These are phyloP conservation scores for Enteromius treurensis DNA, from an alignment of 2,797 vertebrate genomes.

Conservation along the genomic window DNA sequence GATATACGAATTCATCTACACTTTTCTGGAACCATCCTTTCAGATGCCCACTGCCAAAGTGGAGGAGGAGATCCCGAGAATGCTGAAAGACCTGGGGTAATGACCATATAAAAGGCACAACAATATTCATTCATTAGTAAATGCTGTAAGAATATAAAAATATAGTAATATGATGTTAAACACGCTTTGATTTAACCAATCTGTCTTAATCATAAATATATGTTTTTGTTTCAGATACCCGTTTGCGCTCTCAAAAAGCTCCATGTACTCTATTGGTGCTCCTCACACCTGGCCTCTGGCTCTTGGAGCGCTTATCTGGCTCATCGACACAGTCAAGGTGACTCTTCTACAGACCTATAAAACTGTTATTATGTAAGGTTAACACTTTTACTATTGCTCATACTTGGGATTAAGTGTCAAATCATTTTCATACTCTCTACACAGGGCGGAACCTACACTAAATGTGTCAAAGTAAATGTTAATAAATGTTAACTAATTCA, in stretches of 20 bases:
- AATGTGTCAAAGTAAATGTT: neutral
- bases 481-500: neutral
- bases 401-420: neutral
- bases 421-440: neutral
- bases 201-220: neutral
- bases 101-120: neutral
- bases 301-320: slow-evolving; percentile 90
- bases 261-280: slow-evolving; percentile 96
- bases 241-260: slow-evolving; percentile 92
- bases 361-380: neutral
- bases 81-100: slow-evolving; percentile 90
- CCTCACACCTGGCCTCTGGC: slow-evolving; percentile 98
- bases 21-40: slow-evolving; percentile 86
- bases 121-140: neutral
- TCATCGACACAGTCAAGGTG: slow-evolving; percentile 94
- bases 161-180: neutral
- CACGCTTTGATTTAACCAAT: neutral
- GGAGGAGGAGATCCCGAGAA: slow-evolving; percentile 93
- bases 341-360: slow-evolving; percentile 41
- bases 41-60: slow-evolving; percentile 90
- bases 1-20: slow-evolving; percentile 92
- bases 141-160: neutral
- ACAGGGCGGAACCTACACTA: neutral
- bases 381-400: neutral
- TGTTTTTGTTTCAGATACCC: slow-evolving; percentile 83